Evolutionary conservation across 2,797 vertebrate genomes (phyloP).

Genomic region (Sebastes trivittatus): DNA sequence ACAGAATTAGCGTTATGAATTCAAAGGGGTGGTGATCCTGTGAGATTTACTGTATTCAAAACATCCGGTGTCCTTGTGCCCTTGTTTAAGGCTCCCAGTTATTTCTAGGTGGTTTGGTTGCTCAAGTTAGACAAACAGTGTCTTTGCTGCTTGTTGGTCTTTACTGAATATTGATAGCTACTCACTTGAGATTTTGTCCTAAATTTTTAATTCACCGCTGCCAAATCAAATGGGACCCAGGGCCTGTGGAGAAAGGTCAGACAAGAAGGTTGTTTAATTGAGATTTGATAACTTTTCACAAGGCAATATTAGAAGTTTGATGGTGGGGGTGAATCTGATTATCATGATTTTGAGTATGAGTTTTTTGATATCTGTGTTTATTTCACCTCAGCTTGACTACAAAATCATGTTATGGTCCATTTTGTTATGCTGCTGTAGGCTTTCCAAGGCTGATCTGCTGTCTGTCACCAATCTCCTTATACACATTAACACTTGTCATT

Average conservation of each 20-base stretch:
- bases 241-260: neutral
- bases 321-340: neutral
- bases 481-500: neutral
- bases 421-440: neutral
- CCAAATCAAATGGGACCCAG: neutral
- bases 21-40: neutral
- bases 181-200: neutral
- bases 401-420: neutral
- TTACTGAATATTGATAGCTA: neutral
- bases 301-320: neutral
- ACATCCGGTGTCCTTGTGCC: neutral
- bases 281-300: neutral
- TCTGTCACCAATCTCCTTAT: neutral
- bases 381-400: neutral
- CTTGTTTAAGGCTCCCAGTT: neutral
- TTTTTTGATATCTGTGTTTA: neutral
- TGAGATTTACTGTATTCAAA: conserved; percentile 16
- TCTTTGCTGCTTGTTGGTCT: neutral
- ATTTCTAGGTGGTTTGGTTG: neutral
- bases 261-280: neutral
- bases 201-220: neutral
- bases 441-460: neutral
- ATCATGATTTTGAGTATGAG: neutral
- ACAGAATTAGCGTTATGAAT: conserved; percentile 28
- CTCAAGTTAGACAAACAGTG: neutral